These are phyloP conservation scores for Pterophyllum scalare DNA, from an alignment of 2,113 vertebrate genomes.

Conservation along the genomic window DNA sequence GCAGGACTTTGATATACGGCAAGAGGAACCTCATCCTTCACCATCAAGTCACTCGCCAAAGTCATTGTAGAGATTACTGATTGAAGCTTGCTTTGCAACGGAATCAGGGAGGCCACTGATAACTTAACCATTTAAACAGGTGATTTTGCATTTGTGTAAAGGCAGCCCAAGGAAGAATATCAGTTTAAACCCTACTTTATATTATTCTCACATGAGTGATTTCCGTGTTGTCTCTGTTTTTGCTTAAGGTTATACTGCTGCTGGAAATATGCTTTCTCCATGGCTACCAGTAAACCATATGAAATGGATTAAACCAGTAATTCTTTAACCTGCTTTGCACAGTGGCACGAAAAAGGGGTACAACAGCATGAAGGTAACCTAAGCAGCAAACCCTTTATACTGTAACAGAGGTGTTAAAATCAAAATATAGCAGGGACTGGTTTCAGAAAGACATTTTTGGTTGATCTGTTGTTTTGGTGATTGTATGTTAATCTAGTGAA, in stretches of 20 bases:
- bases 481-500: background rate
- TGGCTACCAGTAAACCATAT: constrained; percentile 38
- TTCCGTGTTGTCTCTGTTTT: background rate
- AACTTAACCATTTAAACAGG: background rate
- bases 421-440: background rate
- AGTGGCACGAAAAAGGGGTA: constrained; percentile 27
- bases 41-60: background rate
- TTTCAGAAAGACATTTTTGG: background rate
- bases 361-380: background rate
- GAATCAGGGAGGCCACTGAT: background rate
- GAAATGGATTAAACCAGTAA: constrained; percentile 35
- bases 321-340: constrained; percentile 57
- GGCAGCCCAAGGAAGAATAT: background rate
- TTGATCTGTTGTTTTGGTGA: background rate
- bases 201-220: background rate
- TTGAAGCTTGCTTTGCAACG: background rate
- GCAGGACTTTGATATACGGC: background rate
- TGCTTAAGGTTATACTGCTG: constrained; percentile 11
- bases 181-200: background rate
- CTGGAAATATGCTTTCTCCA: background rate
- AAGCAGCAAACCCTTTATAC: background rate
- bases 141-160: background rate
- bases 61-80: background rate
- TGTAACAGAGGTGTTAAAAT: background rate
- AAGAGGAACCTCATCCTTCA: background rate